Evolutionary conservation across 2,888 invertebrate species (phyloP).

Genomic region (Dryocosmus kuriphilus): DNA sequence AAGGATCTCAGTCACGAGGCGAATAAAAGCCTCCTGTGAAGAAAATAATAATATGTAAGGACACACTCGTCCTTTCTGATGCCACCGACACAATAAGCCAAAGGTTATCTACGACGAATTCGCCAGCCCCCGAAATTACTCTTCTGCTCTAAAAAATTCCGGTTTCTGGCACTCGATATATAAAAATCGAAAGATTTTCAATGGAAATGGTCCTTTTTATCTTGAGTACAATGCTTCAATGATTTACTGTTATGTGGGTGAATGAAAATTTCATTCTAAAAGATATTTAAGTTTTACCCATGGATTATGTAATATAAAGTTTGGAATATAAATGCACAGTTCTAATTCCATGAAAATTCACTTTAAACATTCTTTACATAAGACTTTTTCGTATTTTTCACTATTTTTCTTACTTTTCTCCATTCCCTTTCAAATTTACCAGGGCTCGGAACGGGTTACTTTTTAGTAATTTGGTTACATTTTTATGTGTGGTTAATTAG

Average conservation of each 20-base stretch:
- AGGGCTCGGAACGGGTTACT: no score
- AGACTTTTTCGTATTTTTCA: no score
- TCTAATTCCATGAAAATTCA: neutral
- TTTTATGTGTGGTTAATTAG: no score
- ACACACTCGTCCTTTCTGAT: constrained; percentile 42
- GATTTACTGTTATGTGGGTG: constrained; percentile 4
- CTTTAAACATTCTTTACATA: no score
- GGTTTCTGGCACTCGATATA: neutral
- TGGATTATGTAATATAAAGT: neutral
- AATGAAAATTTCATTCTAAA: neutral
- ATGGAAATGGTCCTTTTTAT: constrained; percentile 45
- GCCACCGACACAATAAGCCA: constrained; percentile 72
- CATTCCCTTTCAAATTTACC: no score
- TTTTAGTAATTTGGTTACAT: no score
- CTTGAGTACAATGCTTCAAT: constrained; percentile 4
- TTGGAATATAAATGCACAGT: neutral
- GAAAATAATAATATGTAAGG: constrained; percentile 35
- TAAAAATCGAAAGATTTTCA: constrained; percentile 50
- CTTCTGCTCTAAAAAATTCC: constrained; percentile 24
- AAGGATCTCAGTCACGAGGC: neutral
- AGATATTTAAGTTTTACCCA: neutral
- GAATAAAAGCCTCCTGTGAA: constrained; percentile 35
- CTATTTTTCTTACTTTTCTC: no score
- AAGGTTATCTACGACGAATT: constrained; percentile 72
- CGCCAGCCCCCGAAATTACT: constrained; percentile 45